Conservation (phyloP, 2,113 vertebrate species). For the Athene noctua region DNA sequence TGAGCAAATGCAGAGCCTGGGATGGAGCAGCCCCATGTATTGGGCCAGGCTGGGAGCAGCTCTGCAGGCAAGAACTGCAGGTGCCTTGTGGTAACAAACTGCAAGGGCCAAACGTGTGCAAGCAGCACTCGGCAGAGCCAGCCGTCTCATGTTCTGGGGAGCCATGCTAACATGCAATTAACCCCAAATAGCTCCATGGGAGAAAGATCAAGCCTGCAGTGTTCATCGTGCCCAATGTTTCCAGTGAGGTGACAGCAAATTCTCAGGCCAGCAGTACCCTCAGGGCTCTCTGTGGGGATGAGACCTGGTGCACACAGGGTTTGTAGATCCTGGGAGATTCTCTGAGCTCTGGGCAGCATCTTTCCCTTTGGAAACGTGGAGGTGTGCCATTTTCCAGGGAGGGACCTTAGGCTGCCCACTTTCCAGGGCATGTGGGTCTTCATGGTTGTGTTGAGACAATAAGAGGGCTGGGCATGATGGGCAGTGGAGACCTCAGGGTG, state of each 20-base stretch:
- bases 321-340: neutral
- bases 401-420: neutral
- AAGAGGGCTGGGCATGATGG: neutral
- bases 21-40: neutral
- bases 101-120: neutral
- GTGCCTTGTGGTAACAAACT: no score
- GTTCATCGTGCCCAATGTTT: rapidly evolving
- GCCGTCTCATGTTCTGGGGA: neutral
- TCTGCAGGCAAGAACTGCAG: neutral
- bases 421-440: neutral
- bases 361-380: neutral
- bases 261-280: neutral
- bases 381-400: neutral
- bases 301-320: neutral
- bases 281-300: neutral
- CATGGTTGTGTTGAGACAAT: neutral
- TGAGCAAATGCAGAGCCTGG: neutral
- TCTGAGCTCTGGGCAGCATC: neutral
- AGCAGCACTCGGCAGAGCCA: neutral
- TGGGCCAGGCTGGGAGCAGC: neutral
- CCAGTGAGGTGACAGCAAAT: neutral
- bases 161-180: neutral
- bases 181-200: neutral
- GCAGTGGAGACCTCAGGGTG: neutral
- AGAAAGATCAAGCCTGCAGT: neutral